Evolutionary conservation across 2,797 vertebrate species (phyloP).

Genomic region (Sebastes itinus): DNA sequence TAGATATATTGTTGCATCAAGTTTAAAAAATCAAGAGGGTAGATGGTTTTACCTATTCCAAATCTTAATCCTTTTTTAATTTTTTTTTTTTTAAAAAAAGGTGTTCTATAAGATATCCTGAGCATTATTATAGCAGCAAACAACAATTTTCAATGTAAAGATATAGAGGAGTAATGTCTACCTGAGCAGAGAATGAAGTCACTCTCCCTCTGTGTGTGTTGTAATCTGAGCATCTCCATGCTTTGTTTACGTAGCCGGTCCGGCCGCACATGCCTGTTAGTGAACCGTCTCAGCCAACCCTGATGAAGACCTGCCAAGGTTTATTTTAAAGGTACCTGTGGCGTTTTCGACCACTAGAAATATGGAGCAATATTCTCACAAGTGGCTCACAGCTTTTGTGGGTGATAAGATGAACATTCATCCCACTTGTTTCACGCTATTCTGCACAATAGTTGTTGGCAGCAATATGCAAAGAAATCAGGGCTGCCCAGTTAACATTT

Average conservation of each 20-base stretch:
- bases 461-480: too few species aligned
- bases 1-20: background rate
- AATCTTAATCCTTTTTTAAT: background rate
- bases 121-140: too few species aligned
- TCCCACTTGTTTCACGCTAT: too few species aligned
- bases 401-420: too few species aligned
- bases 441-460: too few species aligned
- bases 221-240: background rate
- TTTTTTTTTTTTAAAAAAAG: background rate
- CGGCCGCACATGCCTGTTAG: background rate
- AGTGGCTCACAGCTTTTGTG: background rate
- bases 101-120: background rate
- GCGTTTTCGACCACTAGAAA: background rate
- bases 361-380: background rate
- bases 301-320: background rate
- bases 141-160: background rate
- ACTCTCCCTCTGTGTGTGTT: background rate
- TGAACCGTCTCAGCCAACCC: background rate
- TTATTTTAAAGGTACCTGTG: background rate
- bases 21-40: background rate
- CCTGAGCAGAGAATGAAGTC: background rate
- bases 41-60: background rate
- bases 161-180: background rate
- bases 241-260: background rate
- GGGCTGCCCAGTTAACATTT: too few species aligned